Evolutionary conservation across 2,797 vertebrate genomes (phyloP).

Genomic region (Alfaro cultratus): DNA sequence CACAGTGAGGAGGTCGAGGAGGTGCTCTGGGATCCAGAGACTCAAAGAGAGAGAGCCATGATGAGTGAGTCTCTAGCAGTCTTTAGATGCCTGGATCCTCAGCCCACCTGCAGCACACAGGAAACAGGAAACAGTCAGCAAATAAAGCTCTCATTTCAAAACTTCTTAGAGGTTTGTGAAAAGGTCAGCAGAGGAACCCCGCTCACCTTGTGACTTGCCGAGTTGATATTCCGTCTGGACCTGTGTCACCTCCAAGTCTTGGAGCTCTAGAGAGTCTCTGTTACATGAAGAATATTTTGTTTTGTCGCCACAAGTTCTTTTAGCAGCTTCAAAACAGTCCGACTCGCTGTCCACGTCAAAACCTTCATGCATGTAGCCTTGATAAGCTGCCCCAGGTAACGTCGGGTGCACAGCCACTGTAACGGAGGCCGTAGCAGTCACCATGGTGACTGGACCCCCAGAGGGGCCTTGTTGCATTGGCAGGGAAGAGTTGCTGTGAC

Average conservation of each 20-base stretch:
- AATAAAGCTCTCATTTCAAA: neutral
- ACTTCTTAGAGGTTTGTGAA: neutral
- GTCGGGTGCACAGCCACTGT: constrained; percentile 92
- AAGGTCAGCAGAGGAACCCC: neutral
- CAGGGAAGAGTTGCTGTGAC: constrained; percentile 55
- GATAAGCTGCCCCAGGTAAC: constrained; percentile 88
- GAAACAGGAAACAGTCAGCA: constrained; percentile 34
- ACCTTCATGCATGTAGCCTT: constrained; percentile 86
- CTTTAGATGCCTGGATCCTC: constrained; percentile 82
- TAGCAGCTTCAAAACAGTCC: constrained; percentile 82
- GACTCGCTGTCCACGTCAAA: constrained; percentile 82
- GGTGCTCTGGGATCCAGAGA: constrained; percentile 63
- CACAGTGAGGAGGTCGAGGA: constrained; percentile 44
- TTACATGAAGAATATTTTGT: constrained; percentile 71
- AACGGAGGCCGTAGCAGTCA: constrained; percentile 93
- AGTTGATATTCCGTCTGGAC: constrained; percentile 67
- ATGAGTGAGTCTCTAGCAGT: constrained; percentile 74
- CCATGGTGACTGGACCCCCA: constrained; percentile 82
- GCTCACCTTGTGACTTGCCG: constrained; percentile 76
- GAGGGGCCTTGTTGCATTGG: constrained; percentile 50
- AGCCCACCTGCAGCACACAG: constrained; percentile 75
- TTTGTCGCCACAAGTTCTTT: constrained; percentile 73
- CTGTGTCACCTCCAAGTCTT: constrained; percentile 81
- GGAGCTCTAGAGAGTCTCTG: constrained; percentile 84
- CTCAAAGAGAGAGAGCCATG: constrained; percentile 41